Conservation (phyloP, 2,888 invertebrate species). For the Drosophila borealis region DNA sequence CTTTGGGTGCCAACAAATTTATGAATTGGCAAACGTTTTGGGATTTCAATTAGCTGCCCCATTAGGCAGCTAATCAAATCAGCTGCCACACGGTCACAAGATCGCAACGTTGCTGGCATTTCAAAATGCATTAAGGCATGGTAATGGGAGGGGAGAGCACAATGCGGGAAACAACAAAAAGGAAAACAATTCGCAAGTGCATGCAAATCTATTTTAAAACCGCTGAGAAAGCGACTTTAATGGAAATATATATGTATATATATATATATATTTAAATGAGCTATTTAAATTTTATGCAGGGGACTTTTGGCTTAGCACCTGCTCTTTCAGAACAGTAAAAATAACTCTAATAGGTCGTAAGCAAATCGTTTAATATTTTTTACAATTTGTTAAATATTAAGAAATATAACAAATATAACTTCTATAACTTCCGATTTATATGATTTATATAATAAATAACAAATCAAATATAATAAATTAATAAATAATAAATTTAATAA, state of each 20-base stretch:
- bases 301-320: not conserved
- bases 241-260: slow-evolving; percentile 20
- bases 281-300: slow-evolving; percentile 4
- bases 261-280: slow-evolving; percentile 6
- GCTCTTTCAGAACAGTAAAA: not conserved
- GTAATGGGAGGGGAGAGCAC: not conserved
- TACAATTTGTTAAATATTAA: too few species aligned
- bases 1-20: slow-evolving; percentile 34
- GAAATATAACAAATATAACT: too few species aligned
- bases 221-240: slow-evolving; percentile 4
- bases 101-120: slow-evolving; percentile 38
- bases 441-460: too few species aligned
- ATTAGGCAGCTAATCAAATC: slow-evolving; percentile 55
- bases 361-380: not conserved
- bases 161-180: not conserved
- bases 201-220: slow-evolving; percentile 36
- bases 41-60: slow-evolving; percentile 58
- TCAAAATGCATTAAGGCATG: slow-evolving; percentile 14
- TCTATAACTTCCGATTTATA: too few species aligned
- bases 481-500: too few species aligned
- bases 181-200: slow-evolving; percentile 19
- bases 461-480: too few species aligned
- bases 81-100: slow-evolving; percentile 69
- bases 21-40: slow-evolving; percentile 70
- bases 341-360: slow-evolving; percentile 1